Base-by-base conservation (phyloP, 2,888 invertebrate genomes). In the Frankliniella fusca region DNA sequence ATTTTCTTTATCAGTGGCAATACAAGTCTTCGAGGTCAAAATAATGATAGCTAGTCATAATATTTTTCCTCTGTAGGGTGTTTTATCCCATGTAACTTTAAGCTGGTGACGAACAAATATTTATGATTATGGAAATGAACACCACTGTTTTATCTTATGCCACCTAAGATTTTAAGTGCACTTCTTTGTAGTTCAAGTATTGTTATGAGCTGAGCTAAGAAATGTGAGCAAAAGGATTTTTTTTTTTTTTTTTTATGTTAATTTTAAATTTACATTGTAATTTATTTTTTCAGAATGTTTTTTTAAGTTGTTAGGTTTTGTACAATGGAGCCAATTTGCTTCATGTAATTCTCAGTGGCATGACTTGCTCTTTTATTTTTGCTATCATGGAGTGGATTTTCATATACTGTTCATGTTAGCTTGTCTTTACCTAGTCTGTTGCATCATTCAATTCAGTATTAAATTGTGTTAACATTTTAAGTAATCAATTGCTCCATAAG, bases 41-140 rank as follows among this genome's bases (percentile, higher is more conserved):
- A 23, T 76, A 76, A 76, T 76, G 70, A 76, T 76, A 76, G 70
- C 70, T 76, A 76, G 70, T 76, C 70, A 76, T 76, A 76, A 76
- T 76, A 76, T 76, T 76, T 76, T 76, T 76, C 70, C 27, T 76
- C 70, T 27, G 70, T 76, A 76, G 70, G 70, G 70, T 76, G 70
- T 76, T 76, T 76, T 23, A 27, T 76, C 70, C 70, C 70, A 76
- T 76, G 70, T 76, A 76, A 76, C 70, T 76, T 76, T 76, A 76
- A 76, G 70, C 70, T 76, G 70, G 70, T 76, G 70, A 76, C 70
- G 70, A 76, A 76, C 70, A 76, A 54, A 54, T 76, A 23, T 27
- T 23, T 76, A 76, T 27, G 70, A 76, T 54, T 27, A 23, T 27
- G 70, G 27, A 76, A 76, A 27, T 23, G 27, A 76, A 76, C 70